Base-by-base conservation (phyloP, 2,888 invertebrate species). In the Tachina grossa region DNA sequence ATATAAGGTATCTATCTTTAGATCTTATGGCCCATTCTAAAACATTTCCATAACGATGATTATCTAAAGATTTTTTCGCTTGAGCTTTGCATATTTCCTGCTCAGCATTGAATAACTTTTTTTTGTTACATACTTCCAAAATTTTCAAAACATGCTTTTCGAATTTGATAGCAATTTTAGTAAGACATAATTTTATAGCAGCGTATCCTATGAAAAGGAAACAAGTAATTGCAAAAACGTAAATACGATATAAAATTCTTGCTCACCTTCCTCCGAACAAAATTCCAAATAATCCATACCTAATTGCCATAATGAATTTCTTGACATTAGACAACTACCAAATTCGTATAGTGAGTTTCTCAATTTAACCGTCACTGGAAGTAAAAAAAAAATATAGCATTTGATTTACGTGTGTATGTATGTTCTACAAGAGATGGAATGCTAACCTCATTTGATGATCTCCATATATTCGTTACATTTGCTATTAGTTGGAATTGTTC, bases 331-430 rank as follows among this genome's bases (percentile, higher is more conserved):
- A 51, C 95, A 94, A 5, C 95, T 94, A 0, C 98, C 98, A 91
- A 98, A 98, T 88, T 98, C 98, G 68, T 97, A 93, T 22, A 98
- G 94, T 19, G 96, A 96, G 90, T 98, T 96, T n/a, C 97, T 95
- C 22, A 98, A 93, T 22, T 95, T 95, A 4, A 93, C 92, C 0
- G 68, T 96, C 95, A 85, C 97, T 96, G 87, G 43, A 45, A 59
- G 11, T 9, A 16, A 14, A 57, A 43, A 9, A 4, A 11, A 13
- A 47, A 39, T 14, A 83, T 9, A 14, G 9, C 1, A 19, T 43
- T 14, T 9, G 6, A 11, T 59, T 72, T 22, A 16, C n/a, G 13
- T 11, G 22, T 41, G n/a, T 14, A 22, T 4, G 41, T 2, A 92
- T 41, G 4, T 45, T n/a, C n/a, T n/a, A n/a, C n/a, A n/a, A n/a